These are phyloP conservation scores for Rhynchonycteris naso DNA, from an alignment of 2,797 vertebrate genomes.

Conservation along the genomic window DNA sequence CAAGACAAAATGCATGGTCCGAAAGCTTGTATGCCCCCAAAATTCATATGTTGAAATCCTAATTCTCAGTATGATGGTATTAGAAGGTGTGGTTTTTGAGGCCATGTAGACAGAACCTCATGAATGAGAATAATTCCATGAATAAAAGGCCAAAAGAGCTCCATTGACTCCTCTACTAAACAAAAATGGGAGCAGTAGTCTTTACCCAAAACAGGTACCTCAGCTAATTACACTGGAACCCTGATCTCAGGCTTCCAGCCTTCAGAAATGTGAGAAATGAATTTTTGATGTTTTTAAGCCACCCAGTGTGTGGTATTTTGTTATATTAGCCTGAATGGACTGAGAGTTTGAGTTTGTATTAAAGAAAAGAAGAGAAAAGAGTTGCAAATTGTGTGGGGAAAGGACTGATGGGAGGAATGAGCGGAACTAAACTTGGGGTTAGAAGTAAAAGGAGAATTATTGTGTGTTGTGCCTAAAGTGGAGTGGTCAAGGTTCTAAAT, in stretches of 20 bases:
- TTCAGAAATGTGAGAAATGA: not conserved
- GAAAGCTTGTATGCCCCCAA: not conserved
- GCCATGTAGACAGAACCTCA: not conserved
- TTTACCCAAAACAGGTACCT: not conserved
- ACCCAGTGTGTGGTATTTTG: not conserved
- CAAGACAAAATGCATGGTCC: not conserved
- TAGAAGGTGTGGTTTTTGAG: not conserved
- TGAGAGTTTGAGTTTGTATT: not conserved
- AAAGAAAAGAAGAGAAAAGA: not conserved
- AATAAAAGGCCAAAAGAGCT: not conserved
- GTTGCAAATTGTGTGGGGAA: not conserved
- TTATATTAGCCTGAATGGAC: not conserved
- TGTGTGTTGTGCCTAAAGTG: not conserved
- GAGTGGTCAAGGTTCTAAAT: not conserved
- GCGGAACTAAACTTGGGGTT: not conserved
- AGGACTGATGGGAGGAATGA: not conserved
- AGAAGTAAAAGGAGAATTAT: not conserved
- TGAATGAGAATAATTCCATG: not conserved
- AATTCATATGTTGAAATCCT: not conserved
- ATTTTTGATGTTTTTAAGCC: not conserved
- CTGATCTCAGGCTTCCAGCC: not conserved
- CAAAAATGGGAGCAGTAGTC: not conserved
- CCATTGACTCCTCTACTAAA: not conserved
- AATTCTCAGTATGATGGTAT: not conserved
- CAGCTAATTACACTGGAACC: not conserved